Conservation (phyloP, 2,797 vertebrate species). For the Macropus fuliginosus region DNA sequence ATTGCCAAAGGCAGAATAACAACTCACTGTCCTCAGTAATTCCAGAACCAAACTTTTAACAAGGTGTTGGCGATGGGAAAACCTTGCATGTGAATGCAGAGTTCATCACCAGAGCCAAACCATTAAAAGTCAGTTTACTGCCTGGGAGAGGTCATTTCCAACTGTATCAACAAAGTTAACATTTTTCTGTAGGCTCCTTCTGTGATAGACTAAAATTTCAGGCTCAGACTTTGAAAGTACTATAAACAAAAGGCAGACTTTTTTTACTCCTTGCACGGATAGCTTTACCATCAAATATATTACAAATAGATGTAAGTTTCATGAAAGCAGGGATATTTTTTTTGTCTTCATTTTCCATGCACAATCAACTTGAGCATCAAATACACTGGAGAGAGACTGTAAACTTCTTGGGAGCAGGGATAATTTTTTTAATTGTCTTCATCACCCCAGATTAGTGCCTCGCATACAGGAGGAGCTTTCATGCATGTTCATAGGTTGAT, state of each 20-base stretch:
- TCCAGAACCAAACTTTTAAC: neutral
- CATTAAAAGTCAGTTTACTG: neutral
- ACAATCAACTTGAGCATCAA: neutral
- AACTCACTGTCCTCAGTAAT: constrained; percentile 7
- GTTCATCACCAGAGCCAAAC: constrained; percentile 14
- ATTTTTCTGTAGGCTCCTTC: neutral
- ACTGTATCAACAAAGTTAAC: neutral
- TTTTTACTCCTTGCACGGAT: neutral
- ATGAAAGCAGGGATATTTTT: neutral
- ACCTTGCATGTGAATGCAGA: rapidly evolving
- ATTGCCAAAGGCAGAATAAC: neutral
- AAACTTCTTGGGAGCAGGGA: neutral
- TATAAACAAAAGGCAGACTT: neutral
- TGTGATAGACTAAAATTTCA: neutral
- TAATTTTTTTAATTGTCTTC: neutral
- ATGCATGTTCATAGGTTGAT: neutral
- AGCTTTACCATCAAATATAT: neutral
- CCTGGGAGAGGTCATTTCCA: neutral
- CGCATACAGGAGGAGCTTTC: neutral
- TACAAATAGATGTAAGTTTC: neutral
- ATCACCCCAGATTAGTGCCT: neutral
- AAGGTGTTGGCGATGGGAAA: neutral
- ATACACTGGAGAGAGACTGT: neutral
- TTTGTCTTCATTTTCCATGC: neutral
- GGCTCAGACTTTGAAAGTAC: neutral